Conservation (phyloP, 2,113 vertebrate genomes). For the Columba janthina region DNA sequence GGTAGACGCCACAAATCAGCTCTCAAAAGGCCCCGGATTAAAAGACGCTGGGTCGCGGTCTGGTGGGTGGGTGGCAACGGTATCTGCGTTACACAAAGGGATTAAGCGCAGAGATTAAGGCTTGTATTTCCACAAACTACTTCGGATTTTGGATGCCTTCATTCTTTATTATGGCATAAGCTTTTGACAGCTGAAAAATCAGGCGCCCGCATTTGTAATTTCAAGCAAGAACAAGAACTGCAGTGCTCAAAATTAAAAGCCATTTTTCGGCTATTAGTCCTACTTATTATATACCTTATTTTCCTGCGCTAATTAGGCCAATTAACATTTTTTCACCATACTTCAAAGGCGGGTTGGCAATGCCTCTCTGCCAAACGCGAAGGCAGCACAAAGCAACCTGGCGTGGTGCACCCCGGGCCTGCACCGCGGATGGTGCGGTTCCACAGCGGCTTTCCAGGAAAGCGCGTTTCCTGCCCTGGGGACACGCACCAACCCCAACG, state of each 20-base stretch:
- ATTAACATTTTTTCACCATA: neutral
- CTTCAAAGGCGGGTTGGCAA: neutral
- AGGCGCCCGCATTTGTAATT: neutral
- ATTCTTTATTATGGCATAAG: neutral
- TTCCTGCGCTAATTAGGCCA: neutral
- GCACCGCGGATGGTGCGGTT: rapidly evolving
- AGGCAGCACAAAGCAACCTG: neutral
- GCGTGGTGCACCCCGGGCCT: rapidly evolving
- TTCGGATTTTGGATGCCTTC: neutral
- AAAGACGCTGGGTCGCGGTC: rapidly evolving
- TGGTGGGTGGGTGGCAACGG: neutral
- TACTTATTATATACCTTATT: neutral
- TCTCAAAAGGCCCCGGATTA: neutral
- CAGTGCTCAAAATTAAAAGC: neutral
- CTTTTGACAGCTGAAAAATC: neutral
- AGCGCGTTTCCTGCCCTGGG: neutral
- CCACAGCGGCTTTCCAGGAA: neutral
- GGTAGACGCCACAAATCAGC: neutral
- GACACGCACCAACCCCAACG: neutral
- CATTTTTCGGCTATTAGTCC: neutral
- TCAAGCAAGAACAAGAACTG: neutral
- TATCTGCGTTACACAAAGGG: neutral
- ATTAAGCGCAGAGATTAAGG: neutral
- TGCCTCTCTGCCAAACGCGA: neutral
- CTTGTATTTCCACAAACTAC: neutral